These are phyloP conservation scores for Darevskia nairensis DNA, from an alignment of 2,797 vertebrate species.

Conservation along the genomic window DNA sequence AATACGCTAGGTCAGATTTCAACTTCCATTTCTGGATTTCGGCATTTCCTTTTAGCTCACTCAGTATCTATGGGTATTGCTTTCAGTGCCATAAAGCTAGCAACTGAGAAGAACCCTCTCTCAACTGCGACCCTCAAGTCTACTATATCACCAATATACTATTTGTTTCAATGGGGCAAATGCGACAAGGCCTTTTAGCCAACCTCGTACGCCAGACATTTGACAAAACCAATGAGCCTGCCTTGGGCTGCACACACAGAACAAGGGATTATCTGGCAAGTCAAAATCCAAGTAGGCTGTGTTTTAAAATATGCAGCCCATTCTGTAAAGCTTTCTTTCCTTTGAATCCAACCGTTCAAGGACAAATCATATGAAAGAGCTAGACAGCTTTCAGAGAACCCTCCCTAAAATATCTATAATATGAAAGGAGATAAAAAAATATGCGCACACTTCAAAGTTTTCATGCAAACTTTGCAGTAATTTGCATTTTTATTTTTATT, in stretches of 20 bases:
- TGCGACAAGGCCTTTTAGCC: neutral
- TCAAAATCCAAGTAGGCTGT: neutral
- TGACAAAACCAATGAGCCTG: neutral
- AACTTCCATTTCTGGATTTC: neutral
- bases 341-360: accelerated
- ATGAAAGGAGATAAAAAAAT: neutral
- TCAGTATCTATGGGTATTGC: neutral
- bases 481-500: slow-evolving; percentile 42
- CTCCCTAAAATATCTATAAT: slow-evolving; percentile 11
- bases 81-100: neutral
- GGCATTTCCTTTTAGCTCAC: neutral
- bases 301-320: neutral
- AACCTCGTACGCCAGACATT: neutral
- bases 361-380: neutral
- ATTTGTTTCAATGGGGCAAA: neutral
- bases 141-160: neutral
- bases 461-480: slow-evolving; percentile 38
- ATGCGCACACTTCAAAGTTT: slow-evolving; percentile 57
- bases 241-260: neutral
- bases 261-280: neutral
- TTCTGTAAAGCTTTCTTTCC: neutral
- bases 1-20: neutral
- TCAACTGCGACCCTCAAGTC: neutral
- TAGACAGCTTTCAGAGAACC: neutral
- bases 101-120: neutral